A percentile compares a stretch with the other conserved stretches of the same genome.
Evolutionary conservation across 2,113 vertebrate genomes (phyloP).

Genomic region (Delphinapterus leucas): DNA sequence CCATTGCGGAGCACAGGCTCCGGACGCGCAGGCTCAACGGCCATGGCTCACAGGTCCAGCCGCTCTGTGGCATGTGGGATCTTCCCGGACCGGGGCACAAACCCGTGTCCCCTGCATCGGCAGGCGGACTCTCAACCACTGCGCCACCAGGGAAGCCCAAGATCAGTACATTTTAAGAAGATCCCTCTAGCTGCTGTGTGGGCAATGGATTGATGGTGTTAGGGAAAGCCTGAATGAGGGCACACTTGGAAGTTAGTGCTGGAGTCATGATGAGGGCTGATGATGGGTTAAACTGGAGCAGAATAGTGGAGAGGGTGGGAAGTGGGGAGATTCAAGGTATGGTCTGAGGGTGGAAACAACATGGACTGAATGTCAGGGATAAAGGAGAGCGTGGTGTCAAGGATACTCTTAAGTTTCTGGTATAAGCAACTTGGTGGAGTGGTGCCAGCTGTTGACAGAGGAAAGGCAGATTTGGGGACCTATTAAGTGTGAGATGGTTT

Average conservation of each 20-base stretch:
- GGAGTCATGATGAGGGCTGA: background rate
- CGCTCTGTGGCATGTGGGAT: too few relatives aligned
- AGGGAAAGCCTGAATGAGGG: background rate
- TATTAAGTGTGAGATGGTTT: background rate
- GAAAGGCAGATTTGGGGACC: background rate
- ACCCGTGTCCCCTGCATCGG: too few relatives aligned
- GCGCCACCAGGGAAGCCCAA: background rate
- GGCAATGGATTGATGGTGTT: background rate
- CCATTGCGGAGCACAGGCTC: too few relatives aligned
- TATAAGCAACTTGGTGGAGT: background rate
- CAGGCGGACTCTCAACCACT: too few relatives aligned
- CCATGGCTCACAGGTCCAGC: too few relatives aligned
- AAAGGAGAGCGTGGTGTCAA: background rate
- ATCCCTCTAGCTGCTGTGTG: background rate
- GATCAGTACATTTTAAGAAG: background rate
- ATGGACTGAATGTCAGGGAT: background rate
- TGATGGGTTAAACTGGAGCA: background rate
- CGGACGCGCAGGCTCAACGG: too few relatives aligned
- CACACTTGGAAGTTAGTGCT: background rate
- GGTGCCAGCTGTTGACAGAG: background rate
- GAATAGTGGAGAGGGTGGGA: background rate
- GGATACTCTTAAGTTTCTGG: background rate
- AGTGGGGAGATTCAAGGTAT: background rate
- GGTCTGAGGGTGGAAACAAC: background rate
- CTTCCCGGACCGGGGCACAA: too few relatives aligned